These are phyloP conservation scores for Ancistrus triradiatus DNA, from an alignment of 2,113 vertebrate genomes.

Conservation along the genomic window DNA sequence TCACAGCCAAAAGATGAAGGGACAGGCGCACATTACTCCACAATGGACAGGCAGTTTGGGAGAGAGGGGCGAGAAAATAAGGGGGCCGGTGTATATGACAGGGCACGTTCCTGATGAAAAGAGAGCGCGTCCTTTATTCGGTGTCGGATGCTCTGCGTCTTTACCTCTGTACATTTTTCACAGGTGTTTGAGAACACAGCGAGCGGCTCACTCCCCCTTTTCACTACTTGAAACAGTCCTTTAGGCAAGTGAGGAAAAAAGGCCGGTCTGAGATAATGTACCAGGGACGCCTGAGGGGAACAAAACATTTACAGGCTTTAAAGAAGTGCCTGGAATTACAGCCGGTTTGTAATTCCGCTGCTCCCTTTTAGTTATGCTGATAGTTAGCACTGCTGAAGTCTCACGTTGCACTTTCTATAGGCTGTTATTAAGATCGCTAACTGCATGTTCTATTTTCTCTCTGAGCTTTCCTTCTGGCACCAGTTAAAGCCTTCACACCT, in stretches of 20 bases:
- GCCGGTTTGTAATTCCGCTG: too few species aligned
- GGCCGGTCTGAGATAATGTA: neutral
- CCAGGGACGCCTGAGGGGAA: slow-evolving; percentile 14
- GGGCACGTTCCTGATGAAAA: slow-evolving; percentile 28
- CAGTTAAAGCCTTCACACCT: too few species aligned
- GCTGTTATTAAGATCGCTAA: too few species aligned
- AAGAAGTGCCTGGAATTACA: neutral
- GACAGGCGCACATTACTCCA: slow-evolving; percentile 26
- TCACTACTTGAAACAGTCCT: slow-evolving; percentile 4
- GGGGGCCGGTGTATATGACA: slow-evolving; percentile 15
- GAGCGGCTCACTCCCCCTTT: neutral
- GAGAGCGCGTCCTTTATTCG: slow-evolving; percentile 26
- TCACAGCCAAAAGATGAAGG: slow-evolving; percentile 36
- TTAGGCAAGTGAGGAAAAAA: slow-evolving; percentile 10
- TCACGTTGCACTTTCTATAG: too few species aligned
- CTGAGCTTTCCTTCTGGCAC: too few species aligned
- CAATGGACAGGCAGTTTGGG: slow-evolving; percentile 15
- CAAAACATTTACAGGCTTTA: slow-evolving; percentile 7
- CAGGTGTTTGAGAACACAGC: slow-evolving; percentile 10
- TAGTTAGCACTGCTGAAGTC: too few species aligned
- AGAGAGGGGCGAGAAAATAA: neutral
- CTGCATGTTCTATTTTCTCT: too few species aligned
- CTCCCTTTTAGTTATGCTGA: too few species aligned
- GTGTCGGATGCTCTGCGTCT: slow-evolving; percentile 5
- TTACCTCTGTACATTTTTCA: slow-evolving; percentile 18